Conservation (phyloP, 2,797 vertebrate species). For the Lepus oiostolus region DNA sequence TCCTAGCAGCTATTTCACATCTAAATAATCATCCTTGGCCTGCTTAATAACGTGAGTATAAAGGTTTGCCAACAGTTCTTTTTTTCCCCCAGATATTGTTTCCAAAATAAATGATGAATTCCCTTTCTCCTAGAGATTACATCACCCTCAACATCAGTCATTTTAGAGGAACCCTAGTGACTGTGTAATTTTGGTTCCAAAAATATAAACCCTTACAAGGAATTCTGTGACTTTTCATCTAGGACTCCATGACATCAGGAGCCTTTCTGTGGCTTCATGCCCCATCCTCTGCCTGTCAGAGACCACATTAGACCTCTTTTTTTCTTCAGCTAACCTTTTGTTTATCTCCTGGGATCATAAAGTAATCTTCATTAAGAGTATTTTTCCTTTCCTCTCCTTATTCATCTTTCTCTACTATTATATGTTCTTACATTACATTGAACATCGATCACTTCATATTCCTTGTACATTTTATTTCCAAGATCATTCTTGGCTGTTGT, state of each 20-base stretch:
- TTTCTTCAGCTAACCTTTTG: constrained; percentile 14
- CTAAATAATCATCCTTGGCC: constrained; percentile 70
- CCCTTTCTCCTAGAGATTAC: constrained; percentile 67
- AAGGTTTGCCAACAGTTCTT: constrained; percentile 69
- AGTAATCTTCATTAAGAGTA: constrained; percentile 27
- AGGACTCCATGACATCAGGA: constrained; percentile 67
- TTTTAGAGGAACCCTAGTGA: constrained; percentile 66
- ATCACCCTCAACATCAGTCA: constrained; percentile 68
- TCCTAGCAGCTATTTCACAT: constrained; percentile 76
- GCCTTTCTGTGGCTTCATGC: constrained; percentile 51
- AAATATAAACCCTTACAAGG: constrained; percentile 61
- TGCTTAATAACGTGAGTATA: constrained; percentile 67
- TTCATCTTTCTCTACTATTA: neutral
- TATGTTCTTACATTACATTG: neutral
- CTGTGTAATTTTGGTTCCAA: constrained; percentile 74
- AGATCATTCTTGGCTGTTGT: constrained; percentile 21
- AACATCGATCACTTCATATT: neutral
- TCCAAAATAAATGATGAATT: constrained; percentile 80
- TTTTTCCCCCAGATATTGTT: constrained; percentile 58
- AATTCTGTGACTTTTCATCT: constrained; percentile 54
- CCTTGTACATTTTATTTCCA: constrained; percentile 21
- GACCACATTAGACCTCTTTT: constrained; percentile 21
- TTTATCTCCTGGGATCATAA: constrained; percentile 18
- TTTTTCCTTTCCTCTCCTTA: neutral
- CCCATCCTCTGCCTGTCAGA: constrained; percentile 38